These are phyloP conservation scores for Polydrusus pterygomalis DNA, from an alignment of 2,888 invertebrate genomes.

Conservation along the genomic window DNA sequence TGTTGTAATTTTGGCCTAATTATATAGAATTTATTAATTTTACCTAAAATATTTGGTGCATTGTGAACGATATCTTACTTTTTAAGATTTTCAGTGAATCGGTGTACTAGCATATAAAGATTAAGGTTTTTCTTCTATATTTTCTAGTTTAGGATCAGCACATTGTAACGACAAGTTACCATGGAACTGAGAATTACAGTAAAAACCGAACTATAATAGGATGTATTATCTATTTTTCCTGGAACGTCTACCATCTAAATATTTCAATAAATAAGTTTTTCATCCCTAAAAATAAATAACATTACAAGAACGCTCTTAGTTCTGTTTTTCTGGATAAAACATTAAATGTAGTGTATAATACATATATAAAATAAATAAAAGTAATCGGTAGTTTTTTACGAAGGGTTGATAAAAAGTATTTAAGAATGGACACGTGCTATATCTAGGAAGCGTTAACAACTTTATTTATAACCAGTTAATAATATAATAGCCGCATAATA, in stretches of 20 bases:
- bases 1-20: slow-evolving; percentile 19
- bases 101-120: slow-evolving; percentile 16
- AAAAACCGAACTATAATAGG: slow-evolving; percentile 23
- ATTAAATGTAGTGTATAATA: too few relatives aligned
- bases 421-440: too few relatives aligned
- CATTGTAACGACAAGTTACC: background rate
- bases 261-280: slow-evolving; percentile 27
- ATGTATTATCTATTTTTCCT: slow-evolving; percentile 20
- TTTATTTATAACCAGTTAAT: too few relatives aligned
- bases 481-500: too few relatives aligned
- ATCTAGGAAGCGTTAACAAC: too few relatives aligned
- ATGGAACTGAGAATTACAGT: slow-evolving; percentile 14
- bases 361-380: slow-evolving; percentile 2
- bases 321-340: background rate
- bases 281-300: slow-evolving; percentile 24
- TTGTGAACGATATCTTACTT: slow-evolving; percentile 14
- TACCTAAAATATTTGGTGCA: slow-evolving; percentile 24
- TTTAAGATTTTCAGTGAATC: slow-evolving; percentile 20
- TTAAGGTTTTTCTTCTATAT: slow-evolving; percentile 8
- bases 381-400: background rate
- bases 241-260: slow-evolving; percentile 29
- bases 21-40: slow-evolving; percentile 5
- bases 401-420: too few relatives aligned
- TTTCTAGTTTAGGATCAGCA: slow-evolving; percentile 13
- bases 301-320: slow-evolving; percentile 12